Conservation (phyloP, 2,113 vertebrate species). For the Chaetorhynchus papuensis region DNA sequence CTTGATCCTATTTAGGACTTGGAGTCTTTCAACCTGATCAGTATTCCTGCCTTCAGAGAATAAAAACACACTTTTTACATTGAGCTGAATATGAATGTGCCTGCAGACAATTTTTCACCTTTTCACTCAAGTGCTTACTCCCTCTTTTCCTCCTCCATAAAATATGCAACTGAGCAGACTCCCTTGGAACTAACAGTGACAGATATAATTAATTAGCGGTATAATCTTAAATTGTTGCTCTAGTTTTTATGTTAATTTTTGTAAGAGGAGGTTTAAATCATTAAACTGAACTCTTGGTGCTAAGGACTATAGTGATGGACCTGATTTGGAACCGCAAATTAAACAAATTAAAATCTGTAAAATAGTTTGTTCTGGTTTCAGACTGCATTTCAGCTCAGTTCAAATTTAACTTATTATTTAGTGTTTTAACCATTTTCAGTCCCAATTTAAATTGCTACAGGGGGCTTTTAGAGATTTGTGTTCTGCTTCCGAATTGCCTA, state of each 20-base stretch:
- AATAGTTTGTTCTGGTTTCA: neutral
- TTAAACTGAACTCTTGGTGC: neutral
- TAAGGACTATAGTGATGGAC: neutral
- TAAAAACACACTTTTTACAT: neutral
- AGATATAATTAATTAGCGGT: slow-evolving; percentile 36
- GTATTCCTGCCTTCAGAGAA: neutral
- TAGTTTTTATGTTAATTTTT: slow-evolving; percentile 28
- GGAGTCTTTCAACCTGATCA: neutral
- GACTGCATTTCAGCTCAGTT: neutral
- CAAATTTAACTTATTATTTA: neutral
- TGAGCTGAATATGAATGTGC: neutral
- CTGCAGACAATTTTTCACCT: slow-evolving; percentile 25
- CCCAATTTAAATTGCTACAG: neutral
- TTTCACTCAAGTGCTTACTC: slow-evolving; percentile 16
- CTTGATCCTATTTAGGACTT: neutral
- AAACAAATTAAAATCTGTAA: slow-evolving; percentile 6
- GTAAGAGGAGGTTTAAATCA: slow-evolving; percentile 41
- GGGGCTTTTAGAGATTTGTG: neutral
- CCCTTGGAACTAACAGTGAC: slow-evolving; percentile 1
- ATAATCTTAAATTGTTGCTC: slow-evolving; percentile 24
- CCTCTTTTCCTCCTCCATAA: slow-evolving; percentile 14
- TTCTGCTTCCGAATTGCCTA: neutral
- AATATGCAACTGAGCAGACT: slow-evolving; percentile 21
- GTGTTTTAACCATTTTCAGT: neutral
- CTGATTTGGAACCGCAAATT: neutral